A percentile compares a stretch with the other conserved stretches of the same genome.
phyloP scores from a whole-genome alignment of 2,888 invertebrate species.

The Orthosia incerta region DNA sequence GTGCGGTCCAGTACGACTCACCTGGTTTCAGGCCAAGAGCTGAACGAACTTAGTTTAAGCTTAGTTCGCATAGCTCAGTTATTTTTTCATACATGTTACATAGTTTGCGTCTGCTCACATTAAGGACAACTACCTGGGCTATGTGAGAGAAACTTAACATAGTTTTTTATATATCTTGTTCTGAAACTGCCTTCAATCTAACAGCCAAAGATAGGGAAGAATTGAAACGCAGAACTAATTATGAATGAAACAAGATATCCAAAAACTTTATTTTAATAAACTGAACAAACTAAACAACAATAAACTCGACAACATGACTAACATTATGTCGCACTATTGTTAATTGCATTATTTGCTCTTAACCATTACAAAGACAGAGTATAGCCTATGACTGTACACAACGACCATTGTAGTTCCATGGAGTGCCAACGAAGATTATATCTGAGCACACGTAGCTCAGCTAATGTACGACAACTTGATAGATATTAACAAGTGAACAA shows the following conservation, averaged over 20 bases:
- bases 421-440: conserved; percentile 27
- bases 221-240: conserved; percentile 61
- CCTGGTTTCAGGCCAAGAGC: too few species aligned
- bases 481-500: not conserved
- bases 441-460: not conserved
- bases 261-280: conserved; percentile 69
- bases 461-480: not conserved
- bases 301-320: conserved; percentile 45
- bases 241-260: conserved; percentile 65
- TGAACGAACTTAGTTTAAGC: too few species aligned
- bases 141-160: too few species aligned
- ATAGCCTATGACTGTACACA: not conserved
- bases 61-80: too few species aligned
- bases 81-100: too few species aligned
- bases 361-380: not conserved
- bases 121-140: too few species aligned
- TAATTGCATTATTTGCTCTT: not conserved
- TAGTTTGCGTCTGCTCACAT: too few species aligned
- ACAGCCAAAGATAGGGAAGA: not conserved
- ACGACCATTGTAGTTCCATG: conserved; percentile 3
- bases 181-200: not conserved
- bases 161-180: not conserved
- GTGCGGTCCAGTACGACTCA: too few species aligned
- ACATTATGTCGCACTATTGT: conserved; percentile 31
- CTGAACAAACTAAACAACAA: conserved; percentile 63